phyloP scores from a whole-genome alignment of 2,797 vertebrate species.

The Limosa lapponica region DNA sequence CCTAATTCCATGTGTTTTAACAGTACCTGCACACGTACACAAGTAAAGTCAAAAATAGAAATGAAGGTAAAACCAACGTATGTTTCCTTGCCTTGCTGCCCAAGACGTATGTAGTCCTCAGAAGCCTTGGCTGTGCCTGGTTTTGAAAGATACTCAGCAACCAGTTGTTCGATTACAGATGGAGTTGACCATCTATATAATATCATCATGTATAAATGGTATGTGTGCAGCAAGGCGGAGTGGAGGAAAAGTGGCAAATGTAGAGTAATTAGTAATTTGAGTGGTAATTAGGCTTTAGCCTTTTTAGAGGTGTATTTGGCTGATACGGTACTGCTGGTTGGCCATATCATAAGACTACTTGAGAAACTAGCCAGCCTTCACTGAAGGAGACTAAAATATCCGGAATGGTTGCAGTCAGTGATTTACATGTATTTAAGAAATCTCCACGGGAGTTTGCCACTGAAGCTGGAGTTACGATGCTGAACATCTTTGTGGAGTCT shows the following conservation, averaged over 20 bases:
- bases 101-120: background rate
- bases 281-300: background rate
- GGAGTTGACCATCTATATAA: background rate
- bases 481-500: background rate
- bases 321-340: background rate
- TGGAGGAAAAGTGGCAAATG: background rate
- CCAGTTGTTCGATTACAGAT: background rate
- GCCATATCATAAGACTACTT: background rate
- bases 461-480: background rate
- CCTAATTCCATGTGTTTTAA: background rate
- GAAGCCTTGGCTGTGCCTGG: background rate
- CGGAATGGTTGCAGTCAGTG: background rate
- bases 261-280: background rate
- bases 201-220: background rate
- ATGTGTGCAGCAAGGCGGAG: background rate
- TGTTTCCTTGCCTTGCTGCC: background rate
- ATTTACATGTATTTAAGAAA: background rate
- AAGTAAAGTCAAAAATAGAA: background rate
- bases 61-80: rapidly evolving
- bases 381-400: background rate
- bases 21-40: background rate
- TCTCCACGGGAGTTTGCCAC: background rate
- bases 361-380: background rate
- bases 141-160: background rate
- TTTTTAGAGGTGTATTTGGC: background rate